phyloP scores from a whole-genome alignment of 2,113 vertebrate genomes.

The Ochotona princeps region DNA sequence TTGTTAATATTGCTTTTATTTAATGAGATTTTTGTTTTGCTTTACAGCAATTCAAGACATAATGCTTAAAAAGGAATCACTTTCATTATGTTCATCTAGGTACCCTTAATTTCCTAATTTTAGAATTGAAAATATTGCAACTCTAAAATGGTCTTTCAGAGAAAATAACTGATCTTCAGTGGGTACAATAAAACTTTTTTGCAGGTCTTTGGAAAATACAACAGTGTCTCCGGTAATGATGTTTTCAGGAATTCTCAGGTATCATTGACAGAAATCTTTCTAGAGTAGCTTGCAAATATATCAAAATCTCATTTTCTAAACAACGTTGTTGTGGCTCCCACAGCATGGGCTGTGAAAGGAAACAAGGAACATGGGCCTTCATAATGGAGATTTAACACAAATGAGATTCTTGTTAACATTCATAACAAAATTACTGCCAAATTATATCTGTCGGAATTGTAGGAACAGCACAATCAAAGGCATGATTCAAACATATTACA shows the following conservation, averaged over 20 bases:
- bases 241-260: slow-evolving; percentile 30
- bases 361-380: background rate
- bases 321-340: background rate
- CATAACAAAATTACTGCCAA: background rate
- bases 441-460: background rate
- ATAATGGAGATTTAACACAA: background rate
- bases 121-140: slow-evolving; percentile 16
- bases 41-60: background rate
- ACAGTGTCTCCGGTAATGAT: slow-evolving; percentile 25
- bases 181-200: background rate
- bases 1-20: background rate
- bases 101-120: slow-evolving; percentile 41
- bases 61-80: background rate
- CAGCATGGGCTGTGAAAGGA: background rate
- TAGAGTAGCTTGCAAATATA: slow-evolving; percentile 24
- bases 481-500: background rate
- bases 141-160: background rate
- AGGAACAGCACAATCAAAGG: background rate
- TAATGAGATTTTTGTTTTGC: background rate
- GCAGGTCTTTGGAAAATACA: slow-evolving; percentile 14
- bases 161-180: slow-evolving; percentile 23
- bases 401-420: background rate
- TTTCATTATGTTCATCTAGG: slow-evolving; percentile 15
- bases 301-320: slow-evolving; percentile 71
- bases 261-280: slow-evolving; percentile 13